Base-by-base conservation (phyloP, 1,140 invertebrate species). In the Trichonephila clavipes region DNA sequence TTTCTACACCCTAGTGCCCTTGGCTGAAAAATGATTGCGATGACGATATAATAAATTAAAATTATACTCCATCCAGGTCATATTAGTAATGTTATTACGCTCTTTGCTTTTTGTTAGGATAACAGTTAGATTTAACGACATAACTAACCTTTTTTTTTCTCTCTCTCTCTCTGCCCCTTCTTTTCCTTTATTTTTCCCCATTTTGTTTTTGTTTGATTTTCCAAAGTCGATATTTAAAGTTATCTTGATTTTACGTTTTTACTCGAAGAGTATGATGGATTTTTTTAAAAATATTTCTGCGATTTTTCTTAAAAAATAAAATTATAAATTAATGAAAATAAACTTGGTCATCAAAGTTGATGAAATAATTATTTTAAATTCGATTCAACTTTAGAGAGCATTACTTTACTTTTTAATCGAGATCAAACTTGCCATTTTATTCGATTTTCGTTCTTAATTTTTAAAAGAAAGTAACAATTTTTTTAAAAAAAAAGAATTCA, bases 1-100 rank as follows among this genome's bases (percentile, higher is more conserved):
- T 40, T 40, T 40, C 14, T 28, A 34, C 72, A 34, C 28, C 72
- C 72, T 18, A 14, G 51, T 51, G 51, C 51, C 51, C 51, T 51
- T 51, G 51, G 51, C 51, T 51, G 51, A 51, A 51, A 51, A 51
- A 77, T 40, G 72, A 77, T 77, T 77, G 72, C 72, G 28, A 34
- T 77, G 72, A 77, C 34, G 72, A 34, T 77, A 77, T 77, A 77
- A 77, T 77, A 77, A 77, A 77, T 77, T 77, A 77, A 77, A 77
- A 77, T 77, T 40, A 77, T 40, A 34, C 85, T 92, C 87, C 59
- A 92, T 92, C 61, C 51, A 51, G 44, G 83, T 93, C 59, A 77
- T 88, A 40, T 88, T 93, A 88, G 62, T 82, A 92, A 81, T 87
- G 59, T 92, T 92, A 92, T 92, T 59, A 61, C 82, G 19, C 21